Evolutionary conservation across 2,797 vertebrate genomes (phyloP).

Genomic region (Coregonus ussuriensis): DNA sequence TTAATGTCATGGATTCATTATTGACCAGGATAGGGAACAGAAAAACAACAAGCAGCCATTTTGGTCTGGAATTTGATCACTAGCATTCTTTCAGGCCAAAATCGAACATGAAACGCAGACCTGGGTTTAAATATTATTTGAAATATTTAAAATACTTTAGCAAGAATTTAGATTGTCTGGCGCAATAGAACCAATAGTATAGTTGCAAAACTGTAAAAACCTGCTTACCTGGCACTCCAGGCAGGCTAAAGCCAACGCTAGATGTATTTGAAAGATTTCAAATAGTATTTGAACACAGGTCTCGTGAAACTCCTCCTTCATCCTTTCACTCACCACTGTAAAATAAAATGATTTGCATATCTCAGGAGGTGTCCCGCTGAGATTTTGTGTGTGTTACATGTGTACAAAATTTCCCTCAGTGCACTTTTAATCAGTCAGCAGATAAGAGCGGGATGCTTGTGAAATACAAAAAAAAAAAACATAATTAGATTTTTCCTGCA

Average conservation of each 20-base stretch:
- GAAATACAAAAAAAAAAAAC: conserved; percentile 47
- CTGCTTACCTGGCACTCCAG: too few relatives aligned
- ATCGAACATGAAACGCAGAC: neutral
- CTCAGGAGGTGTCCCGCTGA: conserved; percentile 51
- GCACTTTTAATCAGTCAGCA: conserved; percentile 66
- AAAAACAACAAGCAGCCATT: conserved; percentile 37
- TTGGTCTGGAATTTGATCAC: conserved; percentile 11
- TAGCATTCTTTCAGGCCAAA: neutral
- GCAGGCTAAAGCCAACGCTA: neutral
- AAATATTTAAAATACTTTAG: neutral
- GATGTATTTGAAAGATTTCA: neutral
- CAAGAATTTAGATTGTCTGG: neutral
- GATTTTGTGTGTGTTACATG: conserved; percentile 56
- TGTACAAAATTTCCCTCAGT: conserved; percentile 54
- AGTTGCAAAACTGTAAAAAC: too few relatives aligned
- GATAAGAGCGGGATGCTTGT: conserved; percentile 56
- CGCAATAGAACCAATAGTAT: neutral
- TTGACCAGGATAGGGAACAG: conserved; percentile 58
- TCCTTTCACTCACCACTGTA: conserved; percentile 37
- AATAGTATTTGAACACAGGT: neutral
- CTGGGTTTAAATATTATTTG: neutral
- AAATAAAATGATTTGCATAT: conserved; percentile 59
- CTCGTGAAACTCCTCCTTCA: conserved; percentile 27
- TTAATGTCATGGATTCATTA: conserved; percentile 64
- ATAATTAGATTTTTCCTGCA: conserved; percentile 74